A percentile compares a stretch with the other conserved stretches of the same genome.
These are phyloP conservation scores for Parnassius glacialis DNA, from an alignment of 2,888 invertebrate genomes.

Conservation along the genomic window DNA sequence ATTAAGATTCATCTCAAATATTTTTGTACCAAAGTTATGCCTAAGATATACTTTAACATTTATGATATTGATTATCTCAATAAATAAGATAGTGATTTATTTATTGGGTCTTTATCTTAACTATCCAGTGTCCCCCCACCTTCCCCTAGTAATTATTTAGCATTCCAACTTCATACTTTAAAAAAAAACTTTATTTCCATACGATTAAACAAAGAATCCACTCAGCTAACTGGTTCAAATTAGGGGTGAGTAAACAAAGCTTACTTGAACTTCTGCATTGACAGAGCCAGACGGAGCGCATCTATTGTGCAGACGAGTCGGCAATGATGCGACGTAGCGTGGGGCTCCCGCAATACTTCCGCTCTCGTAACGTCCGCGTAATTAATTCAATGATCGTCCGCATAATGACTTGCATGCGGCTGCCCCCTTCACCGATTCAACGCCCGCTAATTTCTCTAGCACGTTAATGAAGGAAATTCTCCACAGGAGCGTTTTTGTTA, in stretches of 20 bases:
- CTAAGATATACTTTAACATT: no score
- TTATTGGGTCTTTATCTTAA: no score
- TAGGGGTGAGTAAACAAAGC: conserved; percentile 18
- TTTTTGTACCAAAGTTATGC: no score
- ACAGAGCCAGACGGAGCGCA: conserved; percentile 14
- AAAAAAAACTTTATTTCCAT: conserved; percentile 3
- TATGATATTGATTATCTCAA: no score
- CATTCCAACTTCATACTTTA: conserved; percentile 4
- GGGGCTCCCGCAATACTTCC: conserved; percentile 50
- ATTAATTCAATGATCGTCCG: conserved; percentile 79
- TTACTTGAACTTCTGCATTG: conserved; percentile 20
- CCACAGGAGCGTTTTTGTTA: conserved; percentile 62
- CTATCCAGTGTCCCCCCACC: no score
- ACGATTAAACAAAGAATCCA: conserved; percentile 4
- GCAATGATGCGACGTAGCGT: conserved; percentile 34
- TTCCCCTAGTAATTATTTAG: conserved; percentile 5
- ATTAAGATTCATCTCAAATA: no score
- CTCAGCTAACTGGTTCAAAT: conserved; percentile 9
- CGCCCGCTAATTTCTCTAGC: conserved; percentile 65
- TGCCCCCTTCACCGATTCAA: conserved; percentile 58
- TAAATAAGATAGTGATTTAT: no score
- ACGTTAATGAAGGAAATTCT: conserved; percentile 68
- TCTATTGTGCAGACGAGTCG: conserved; percentile 36
- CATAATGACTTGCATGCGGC: conserved; percentile 77
- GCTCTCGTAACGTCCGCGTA: conserved; percentile 56